These are phyloP conservation scores for Heteractis magnifica DNA, from an alignment of 92 coral and sea anemone genomes.

Conservation along the genomic window DNA sequence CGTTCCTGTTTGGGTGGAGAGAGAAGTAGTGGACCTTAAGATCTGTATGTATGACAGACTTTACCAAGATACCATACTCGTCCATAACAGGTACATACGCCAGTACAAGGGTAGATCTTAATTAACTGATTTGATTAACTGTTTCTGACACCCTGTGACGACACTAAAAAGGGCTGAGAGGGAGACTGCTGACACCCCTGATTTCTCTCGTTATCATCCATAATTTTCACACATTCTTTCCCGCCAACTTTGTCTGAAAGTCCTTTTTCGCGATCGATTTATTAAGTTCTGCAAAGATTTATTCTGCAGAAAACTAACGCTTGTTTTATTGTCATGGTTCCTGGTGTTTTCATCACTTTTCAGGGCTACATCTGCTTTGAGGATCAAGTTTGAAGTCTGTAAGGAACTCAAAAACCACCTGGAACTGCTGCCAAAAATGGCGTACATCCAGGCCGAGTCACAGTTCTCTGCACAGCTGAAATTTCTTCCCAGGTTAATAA, in stretches of 20 bases:
- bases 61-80: constrained; percentile 94
- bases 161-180: not conserved
- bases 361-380: constrained; percentile 95
- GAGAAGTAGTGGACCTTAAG: constrained; percentile 93
- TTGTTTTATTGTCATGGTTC: not conserved
- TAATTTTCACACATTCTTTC: no score
- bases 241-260: no score
- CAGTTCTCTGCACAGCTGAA: constrained; percentile 98
- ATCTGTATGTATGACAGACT: constrained; percentile 95
- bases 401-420: constrained; percentile 91
- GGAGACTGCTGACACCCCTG: no score
- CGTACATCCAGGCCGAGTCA: constrained; percentile 95
- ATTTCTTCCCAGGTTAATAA: constrained; percentile 85
- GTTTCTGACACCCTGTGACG: no score
- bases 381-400: constrained; percentile 98
- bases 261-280: no score
- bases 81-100: constrained; percentile 81
- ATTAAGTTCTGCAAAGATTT: no score
- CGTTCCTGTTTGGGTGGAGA: constrained; percentile 97
- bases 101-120: not conserved
- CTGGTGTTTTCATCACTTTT: not conserved
- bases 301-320: no score
- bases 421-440: constrained; percentile 95
- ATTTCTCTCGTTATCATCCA: no score
- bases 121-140: no score